phyloP scores from a whole-genome alignment of 2,888 invertebrate genomes.

The Rhagonycha lutea region DNA sequence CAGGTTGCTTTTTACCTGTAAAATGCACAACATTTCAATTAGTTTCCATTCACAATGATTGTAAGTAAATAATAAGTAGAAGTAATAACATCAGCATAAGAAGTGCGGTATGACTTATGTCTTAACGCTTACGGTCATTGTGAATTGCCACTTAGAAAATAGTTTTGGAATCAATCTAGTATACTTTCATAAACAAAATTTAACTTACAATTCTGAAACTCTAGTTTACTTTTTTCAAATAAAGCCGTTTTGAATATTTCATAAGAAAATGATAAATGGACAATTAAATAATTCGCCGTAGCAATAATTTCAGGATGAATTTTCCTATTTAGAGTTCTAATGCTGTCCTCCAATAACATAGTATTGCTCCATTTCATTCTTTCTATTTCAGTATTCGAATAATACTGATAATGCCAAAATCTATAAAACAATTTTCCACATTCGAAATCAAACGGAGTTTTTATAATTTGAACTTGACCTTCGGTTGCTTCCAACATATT shows the following conservation, averaged over 20 bases:
- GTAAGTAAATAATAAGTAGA: too few relatives aligned
- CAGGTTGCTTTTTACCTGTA: constrained; percentile 41
- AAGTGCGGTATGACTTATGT: too few relatives aligned
- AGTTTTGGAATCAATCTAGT: too few relatives aligned
- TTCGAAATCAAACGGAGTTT: constrained; percentile 89
- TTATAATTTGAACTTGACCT: constrained; percentile 61
- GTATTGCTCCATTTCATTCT: constrained; percentile 71
- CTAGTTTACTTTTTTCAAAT: too few relatives aligned
- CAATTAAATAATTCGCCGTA: constrained; percentile 86
- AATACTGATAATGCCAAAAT: constrained; percentile 85
- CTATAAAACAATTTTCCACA: constrained; percentile 90
- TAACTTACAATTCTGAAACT: too few relatives aligned
- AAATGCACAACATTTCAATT: too few relatives aligned
- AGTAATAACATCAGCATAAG: too few relatives aligned
- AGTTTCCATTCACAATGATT: too few relatives aligned
- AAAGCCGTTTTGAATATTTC: constrained; percentile 78
- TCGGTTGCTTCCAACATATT: constrained; percentile 78
- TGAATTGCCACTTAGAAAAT: too few relatives aligned
- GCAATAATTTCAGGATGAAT: constrained; percentile 86
- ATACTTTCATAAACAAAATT: too few relatives aligned
- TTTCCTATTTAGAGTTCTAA: constrained; percentile 74
- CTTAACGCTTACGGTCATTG: too few relatives aligned
- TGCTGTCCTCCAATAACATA: constrained; percentile 80
- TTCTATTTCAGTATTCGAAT: constrained; percentile 58
- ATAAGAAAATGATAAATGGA: constrained; percentile 84